phyloP scores from a whole-genome alignment of 2,113 vertebrate species.

The Seriola quinqueradiata region DNA sequence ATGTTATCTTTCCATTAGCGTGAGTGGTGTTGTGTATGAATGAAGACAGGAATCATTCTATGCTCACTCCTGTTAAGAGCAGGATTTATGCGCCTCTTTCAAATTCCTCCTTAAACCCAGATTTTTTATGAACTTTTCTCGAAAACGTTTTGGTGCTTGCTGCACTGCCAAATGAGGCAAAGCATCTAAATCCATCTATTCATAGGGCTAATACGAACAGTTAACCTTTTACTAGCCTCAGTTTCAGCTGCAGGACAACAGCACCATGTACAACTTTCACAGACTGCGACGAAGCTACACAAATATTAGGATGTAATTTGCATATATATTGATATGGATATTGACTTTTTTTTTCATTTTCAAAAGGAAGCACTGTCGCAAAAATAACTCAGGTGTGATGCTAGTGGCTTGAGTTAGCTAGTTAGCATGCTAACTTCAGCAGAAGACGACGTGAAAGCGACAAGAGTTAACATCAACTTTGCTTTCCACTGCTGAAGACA shows the following conservation, averaged over 20 bases:
- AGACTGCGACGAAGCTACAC: background rate
- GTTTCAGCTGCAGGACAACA: background rate
- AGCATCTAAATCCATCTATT: slow-evolving; percentile 7
- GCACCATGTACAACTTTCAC: background rate
- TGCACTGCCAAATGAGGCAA: slow-evolving; percentile 32
- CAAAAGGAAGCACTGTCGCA: too few relatives aligned
- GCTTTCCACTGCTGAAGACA: too few relatives aligned
- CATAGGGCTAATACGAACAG: background rate
- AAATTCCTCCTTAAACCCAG: slow-evolving; percentile 13
- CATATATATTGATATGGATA: too few relatives aligned
- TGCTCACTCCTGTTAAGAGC: background rate
- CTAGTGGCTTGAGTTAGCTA: too few relatives aligned
- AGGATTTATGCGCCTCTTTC: background rate
- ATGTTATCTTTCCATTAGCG: slow-evolving; percentile 16
- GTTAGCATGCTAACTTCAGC: too few relatives aligned
- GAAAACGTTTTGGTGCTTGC: background rate
- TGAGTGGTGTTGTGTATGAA: background rate
- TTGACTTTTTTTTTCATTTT: too few relatives aligned
- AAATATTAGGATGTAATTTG: background rate
- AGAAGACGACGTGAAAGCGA: too few relatives aligned
- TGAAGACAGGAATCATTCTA: slow-evolving; percentile 4
- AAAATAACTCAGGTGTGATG: too few relatives aligned
- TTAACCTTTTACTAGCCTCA: slow-evolving; percentile 1
- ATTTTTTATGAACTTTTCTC: slow-evolving; percentile 10
- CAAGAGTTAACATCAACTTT: too few relatives aligned